A percentile compares a stretch with the other conserved stretches of the same genome.
phyloP scores from a whole-genome alignment of 2,888 invertebrate species.

The Calameuta pallipes region DNA sequence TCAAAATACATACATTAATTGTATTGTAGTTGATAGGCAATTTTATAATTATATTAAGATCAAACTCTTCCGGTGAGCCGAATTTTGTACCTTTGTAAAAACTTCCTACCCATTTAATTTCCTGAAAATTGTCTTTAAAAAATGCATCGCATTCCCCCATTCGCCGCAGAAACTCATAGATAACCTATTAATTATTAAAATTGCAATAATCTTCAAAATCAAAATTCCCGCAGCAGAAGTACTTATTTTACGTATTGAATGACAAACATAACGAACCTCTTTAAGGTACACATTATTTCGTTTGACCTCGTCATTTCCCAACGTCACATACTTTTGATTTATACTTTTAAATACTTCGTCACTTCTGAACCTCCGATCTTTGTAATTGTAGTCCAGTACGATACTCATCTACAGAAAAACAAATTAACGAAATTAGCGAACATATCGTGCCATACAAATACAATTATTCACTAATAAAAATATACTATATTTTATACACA shows the following conservation, averaged over 20 bases:
- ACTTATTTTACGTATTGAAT: not conserved
- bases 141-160: conserved; percentile 55
- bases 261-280: conserved; percentile 27
- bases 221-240: not conserved
- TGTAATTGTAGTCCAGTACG: not conserved
- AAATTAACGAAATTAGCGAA: not conserved
- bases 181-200: conserved; percentile 30
- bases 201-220: conserved; percentile 1
- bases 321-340: conserved; percentile 38
- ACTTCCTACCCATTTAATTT: conserved; percentile 70
- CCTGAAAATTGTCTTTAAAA: conserved; percentile 53
- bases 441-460: not conserved
- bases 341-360: conserved; percentile 38
- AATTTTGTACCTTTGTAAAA: conserved; percentile 73
- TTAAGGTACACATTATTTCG: conserved; percentile 35
- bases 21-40: conserved; percentile 67
- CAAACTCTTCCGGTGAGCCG: conserved; percentile 72
- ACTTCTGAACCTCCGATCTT: not conserved
- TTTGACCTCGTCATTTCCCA: conserved; percentile 34
- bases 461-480: not conserved
- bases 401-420: not conserved
- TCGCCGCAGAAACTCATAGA: conserved; percentile 39
- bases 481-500: not conserved
- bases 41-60: conserved; percentile 71
- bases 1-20: conserved; percentile 46